Conservation (phyloP, 2,113 vertebrate species). For the Spilogale gracilis region DNA sequence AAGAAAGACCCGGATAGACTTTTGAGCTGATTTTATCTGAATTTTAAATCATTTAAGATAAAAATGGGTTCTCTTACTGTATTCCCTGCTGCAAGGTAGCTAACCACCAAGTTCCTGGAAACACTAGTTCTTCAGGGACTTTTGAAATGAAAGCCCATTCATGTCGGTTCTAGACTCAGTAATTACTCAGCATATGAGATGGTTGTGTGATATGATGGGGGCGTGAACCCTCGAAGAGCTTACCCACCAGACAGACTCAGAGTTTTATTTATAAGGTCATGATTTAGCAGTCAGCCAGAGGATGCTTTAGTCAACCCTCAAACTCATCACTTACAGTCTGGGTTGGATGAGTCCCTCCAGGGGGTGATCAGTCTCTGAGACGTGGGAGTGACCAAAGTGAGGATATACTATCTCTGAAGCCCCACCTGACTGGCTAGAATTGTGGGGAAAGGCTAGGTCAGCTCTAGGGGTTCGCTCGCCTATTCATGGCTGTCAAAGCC, state of each 20-base stretch:
- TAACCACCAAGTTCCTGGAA: neutral
- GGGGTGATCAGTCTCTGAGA: neutral
- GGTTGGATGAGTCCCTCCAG: neutral
- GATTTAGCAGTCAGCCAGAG: neutral
- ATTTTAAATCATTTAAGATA: slow-evolving; percentile 45
- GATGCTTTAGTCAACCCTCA: neutral
- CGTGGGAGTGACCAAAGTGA: neutral
- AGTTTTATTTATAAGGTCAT: neutral
- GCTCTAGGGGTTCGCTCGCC: too few relatives aligned
- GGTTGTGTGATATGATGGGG: neutral
- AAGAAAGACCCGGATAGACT: neutral
- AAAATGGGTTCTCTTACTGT: neutral
- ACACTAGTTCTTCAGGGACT: neutral
- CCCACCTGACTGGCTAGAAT: neutral
- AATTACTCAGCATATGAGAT: neutral
- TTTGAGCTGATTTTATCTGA: neutral
- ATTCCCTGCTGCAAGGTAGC: neutral
- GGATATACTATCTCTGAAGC: neutral
- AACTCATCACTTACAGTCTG: neutral
- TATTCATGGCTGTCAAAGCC: neutral
- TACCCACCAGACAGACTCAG: neutral
- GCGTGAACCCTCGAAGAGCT: neutral
- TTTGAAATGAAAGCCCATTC: neutral
- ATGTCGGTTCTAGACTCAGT: neutral
- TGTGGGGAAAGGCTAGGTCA: neutral